Percentiles rank a stretch among this genome's conserved stretches.
phyloP scores from a whole-genome alignment of 1,140 invertebrate species.

The Megalonaias nervosa region DNA sequence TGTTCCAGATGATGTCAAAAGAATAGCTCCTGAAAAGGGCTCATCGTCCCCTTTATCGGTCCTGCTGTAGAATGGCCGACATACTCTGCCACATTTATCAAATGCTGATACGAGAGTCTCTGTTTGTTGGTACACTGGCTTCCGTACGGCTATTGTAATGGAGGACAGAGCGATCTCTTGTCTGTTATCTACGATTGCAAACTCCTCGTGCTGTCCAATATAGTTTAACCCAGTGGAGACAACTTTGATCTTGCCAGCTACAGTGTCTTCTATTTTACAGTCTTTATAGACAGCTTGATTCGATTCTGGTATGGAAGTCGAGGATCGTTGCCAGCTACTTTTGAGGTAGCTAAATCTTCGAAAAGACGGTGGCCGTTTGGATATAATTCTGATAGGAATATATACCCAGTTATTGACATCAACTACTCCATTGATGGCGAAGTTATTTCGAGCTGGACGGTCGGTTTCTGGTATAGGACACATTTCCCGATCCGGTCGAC shows the following conservation, averaged over 20 bases:
- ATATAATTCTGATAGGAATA: constrained; percentile 55
- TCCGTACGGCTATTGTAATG: constrained; percentile 52
- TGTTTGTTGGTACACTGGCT: constrained; percentile 27
- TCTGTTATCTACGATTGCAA: constrained; percentile 54
- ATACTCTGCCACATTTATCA: constrained; percentile 45
- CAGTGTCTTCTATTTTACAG: constrained; percentile 28
- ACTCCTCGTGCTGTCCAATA: constrained; percentile 53
- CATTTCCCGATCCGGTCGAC: neutral
- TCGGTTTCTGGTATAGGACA: neutral
- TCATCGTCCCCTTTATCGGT: too few species aligned
- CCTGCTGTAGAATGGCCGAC: constrained; percentile 33
- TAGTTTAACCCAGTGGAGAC: constrained; percentile 57
- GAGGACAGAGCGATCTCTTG: constrained; percentile 51
- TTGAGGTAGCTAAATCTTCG: constrained; percentile 48
- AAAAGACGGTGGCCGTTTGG: constrained; percentile 46
- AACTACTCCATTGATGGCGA: constrained; percentile 13
- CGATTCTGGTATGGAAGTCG: constrained; percentile 26
- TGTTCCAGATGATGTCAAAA: too few species aligned
- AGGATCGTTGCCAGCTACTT: constrained; percentile 35
- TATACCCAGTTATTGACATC: constrained; percentile 32
- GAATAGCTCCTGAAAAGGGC: too few species aligned
- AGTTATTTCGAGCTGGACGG: neutral
- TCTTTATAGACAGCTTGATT: constrained; percentile 32
- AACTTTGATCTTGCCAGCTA: constrained; percentile 51
- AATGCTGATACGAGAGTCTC: constrained; percentile 39